These are phyloP conservation scores for Limnephilus lunatus DNA, from an alignment of 2,888 invertebrate species.

Conservation along the genomic window DNA sequence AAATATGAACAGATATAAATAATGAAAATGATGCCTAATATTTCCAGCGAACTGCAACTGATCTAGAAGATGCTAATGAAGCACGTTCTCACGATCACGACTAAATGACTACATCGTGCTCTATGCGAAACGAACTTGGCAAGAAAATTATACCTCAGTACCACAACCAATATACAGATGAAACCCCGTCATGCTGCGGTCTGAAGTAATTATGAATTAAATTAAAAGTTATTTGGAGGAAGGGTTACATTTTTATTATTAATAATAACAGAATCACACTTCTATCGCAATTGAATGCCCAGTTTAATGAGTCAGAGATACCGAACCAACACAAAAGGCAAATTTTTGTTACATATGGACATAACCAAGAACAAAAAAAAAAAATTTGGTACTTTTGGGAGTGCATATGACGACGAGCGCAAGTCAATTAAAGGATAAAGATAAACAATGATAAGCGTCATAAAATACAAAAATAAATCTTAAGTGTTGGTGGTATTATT, in stretches of 20 bases:
- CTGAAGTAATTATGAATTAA: background rate
- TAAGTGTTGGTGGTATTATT: background rate
- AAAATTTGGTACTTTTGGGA: no score
- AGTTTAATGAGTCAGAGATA: background rate
- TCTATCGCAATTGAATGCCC: background rate
- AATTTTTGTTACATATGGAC: background rate
- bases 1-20: conserved; percentile 7
- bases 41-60: conserved; percentile 33
- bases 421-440: background rate
- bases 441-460: background rate
- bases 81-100: conserved; percentile 55
- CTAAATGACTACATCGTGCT: conserved; percentile 43
- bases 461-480: background rate
- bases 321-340: background rate
- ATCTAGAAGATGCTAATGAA: conserved; percentile 58
- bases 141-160: conserved; percentile 8
- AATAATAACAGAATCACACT: background rate
- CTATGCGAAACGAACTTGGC: conserved; percentile 21
- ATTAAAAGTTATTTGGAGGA: background rate
- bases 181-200: background rate
- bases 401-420: background rate
- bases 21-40: conserved; percentile 19
- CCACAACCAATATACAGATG: conserved; percentile 5
- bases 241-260: background rate
- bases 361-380: background rate